A percentile compares a stretch with the other conserved stretches of the same genome.
These are phyloP conservation scores for Laticauda colubrina DNA, from an alignment of 2,113 vertebrate genomes.

Conservation along the genomic window DNA sequence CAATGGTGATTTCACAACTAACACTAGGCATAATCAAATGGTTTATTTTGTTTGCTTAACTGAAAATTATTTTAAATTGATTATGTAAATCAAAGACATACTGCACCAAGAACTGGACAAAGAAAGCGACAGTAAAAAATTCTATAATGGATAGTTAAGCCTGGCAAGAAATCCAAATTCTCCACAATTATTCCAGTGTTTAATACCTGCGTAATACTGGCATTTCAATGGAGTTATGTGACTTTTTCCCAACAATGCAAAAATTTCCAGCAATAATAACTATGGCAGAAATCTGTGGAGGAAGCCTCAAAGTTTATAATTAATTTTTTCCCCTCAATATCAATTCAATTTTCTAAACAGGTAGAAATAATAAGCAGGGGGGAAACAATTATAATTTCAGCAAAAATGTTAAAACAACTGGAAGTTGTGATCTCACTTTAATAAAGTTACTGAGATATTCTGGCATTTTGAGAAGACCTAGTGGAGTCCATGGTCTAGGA, in stretches of 20 bases:
- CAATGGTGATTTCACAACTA: neutral
- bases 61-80: constrained; percentile 45
- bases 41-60: constrained; percentile 38
- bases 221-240: neutral
- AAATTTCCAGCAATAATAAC: neutral
- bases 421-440: neutral
- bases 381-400: neutral
- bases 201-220: neutral
- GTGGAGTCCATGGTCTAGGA: neutral
- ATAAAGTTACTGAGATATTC: neutral
- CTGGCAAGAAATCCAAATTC: neutral
- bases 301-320: neutral
- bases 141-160: neutral
- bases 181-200: neutral
- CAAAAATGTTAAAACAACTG: neutral
- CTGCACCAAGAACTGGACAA: neutral
- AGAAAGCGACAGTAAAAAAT: neutral
- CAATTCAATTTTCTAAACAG: neutral
- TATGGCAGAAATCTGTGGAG: neutral
- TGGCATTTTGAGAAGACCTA: neutral
- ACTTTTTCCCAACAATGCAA: neutral
- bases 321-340: neutral
- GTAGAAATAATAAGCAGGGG: neutral
- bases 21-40: constrained; percentile 1
- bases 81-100: constrained; percentile 36